Evolutionary conservation across 2,888 invertebrate species (phyloP), one percentile per base, ranked within the genome.

Genomic region (Phyto melanocephala): DNA sequence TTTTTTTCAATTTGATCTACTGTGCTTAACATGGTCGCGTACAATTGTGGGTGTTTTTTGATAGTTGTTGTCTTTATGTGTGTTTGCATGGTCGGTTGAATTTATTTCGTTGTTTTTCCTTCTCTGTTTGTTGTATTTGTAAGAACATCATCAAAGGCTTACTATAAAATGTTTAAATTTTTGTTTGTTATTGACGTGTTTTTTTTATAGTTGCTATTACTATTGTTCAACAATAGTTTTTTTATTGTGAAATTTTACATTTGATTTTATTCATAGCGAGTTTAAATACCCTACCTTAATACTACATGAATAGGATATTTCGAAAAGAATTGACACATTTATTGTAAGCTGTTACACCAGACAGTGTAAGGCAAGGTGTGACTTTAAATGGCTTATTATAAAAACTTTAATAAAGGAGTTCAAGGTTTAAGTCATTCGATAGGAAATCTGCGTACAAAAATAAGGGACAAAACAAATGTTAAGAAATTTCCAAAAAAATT

Each of bases 141-240:
- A 40, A 40, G 52, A 40, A 67, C 52, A 67, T 67, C 52, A 67
- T 67, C 52, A 67, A 67, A 52, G 52, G 67, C 40, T 40, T 11
- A 24, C 37, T 52, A 40, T 54, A 40, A 67, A 40, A 24, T 67
- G 5, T 13, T 33, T 1, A 33, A 33, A 22, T 20, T 22, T 37
- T 40, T 40, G 28, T 10, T 47, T 62, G 40, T 45, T 63, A 15
- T 24, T 28, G 8, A 42, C 13, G 37, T 52, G 6, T 6, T 35
- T 63, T n/a, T n/a, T 28, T 17, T 13, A 40, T 40, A 47, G 47
- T 42, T 62, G n/a, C 24, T 15, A 42, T 42, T 42, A 28, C 11
- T 52, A 52, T 67, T 67, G 52, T 11, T 37, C n/a, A 17, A 17
- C 13, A 24, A 40, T 24, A 5, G n/a, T n/a, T 63, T 67, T 40